Conservation (phyloP, 2,113 vertebrate species). For the Calypte anna region DNA sequence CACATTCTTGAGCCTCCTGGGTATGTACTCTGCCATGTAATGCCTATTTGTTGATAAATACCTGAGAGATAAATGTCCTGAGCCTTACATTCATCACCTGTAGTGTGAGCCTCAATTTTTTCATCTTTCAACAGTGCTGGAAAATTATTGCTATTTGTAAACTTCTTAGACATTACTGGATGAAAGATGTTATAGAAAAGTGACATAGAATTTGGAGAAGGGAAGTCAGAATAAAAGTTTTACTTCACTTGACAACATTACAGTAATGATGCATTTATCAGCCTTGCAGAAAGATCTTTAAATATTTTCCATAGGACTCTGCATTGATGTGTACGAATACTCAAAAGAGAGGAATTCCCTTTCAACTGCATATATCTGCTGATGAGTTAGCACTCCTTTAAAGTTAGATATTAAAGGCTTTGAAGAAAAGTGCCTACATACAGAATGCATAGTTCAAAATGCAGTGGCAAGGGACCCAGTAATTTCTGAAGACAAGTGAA, state of each 20-base stretch:
- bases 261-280: not conserved
- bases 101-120: not conserved
- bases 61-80: not conserved
- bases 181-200: not conserved
- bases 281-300: not conserved
- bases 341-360: constrained; percentile 22
- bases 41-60: rapidly evolving
- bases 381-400: not conserved
- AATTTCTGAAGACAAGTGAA: not conserved
- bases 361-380: not conserved
- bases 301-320: not conserved
- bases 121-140: not conserved
- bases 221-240: not conserved
- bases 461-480: not conserved
- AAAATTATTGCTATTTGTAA: not conserved
- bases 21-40: not conserved
- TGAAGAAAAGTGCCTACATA: not conserved
- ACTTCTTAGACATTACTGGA: not conserved
- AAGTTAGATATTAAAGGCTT: not conserved
- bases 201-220: not conserved
- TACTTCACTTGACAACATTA: not conserved
- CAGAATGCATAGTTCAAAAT: not conserved
- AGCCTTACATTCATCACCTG: not conserved
- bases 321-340: not conserved
- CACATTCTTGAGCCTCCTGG: not conserved